phyloP scores from a whole-genome alignment of 2,113 vertebrate species.

The Hyperoodon ampullatus region DNA sequence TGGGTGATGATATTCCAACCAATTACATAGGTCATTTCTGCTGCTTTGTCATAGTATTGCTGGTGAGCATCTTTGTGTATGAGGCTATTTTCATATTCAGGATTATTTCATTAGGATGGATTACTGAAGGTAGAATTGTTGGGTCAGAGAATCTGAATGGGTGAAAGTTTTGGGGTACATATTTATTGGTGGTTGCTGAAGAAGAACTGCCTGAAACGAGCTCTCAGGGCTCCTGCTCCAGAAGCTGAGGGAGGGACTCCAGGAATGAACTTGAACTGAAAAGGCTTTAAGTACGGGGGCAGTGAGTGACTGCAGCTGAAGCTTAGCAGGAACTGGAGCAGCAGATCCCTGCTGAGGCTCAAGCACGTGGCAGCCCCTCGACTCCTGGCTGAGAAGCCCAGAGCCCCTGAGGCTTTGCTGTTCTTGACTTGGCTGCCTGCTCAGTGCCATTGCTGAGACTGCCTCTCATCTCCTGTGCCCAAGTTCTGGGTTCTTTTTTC shows the following conservation, averaged over 20 bases:
- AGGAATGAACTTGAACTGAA: background rate
- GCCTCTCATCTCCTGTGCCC: conserved; percentile 31
- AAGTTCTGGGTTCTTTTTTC: conserved; percentile 1
- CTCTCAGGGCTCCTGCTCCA: background rate
- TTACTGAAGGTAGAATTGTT: background rate
- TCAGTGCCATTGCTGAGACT: conserved; percentile 44
- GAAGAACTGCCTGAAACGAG: background rate
- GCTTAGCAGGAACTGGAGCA: background rate
- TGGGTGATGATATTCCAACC: background rate
- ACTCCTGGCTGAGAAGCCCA: background rate
- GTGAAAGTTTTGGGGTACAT: background rate
- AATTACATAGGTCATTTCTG: background rate
- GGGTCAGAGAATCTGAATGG: background rate
- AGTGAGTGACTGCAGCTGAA: background rate
- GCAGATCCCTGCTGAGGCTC: background rate
- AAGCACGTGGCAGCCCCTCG: background rate
- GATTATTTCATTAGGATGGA: background rate
- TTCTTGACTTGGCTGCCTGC: background rate
- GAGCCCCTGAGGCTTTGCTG: background rate
- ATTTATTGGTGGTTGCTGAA: background rate
- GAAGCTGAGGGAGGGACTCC: background rate
- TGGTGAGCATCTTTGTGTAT: background rate
- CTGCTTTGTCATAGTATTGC: background rate
- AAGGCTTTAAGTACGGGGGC: background rate
- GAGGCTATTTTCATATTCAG: background rate